Base-by-base conservation (phyloP, 2,113 vertebrate species). In the Chitala chitala region DNA sequence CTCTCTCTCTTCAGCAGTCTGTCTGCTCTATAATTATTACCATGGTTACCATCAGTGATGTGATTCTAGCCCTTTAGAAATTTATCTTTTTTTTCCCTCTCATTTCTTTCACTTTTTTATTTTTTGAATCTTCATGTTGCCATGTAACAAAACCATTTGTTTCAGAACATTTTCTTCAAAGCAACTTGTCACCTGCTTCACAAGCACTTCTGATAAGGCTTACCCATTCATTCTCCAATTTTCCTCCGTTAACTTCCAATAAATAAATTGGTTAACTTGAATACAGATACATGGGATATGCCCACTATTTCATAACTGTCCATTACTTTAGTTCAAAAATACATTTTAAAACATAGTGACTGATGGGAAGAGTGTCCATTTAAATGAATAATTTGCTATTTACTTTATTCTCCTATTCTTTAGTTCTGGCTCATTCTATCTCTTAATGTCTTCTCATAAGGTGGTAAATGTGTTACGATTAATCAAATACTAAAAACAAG, bases 21-120 rank as follows among this genome's bases (percentile, higher is more conserved):
- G 77, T 86, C 84, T 84, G 87, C 87, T 86, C 84, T 88, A 81
- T 90, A 90, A 91, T 90, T 89, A 92, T 91, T 90, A 88, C 90
- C 89, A 91, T 91, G 89, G 90, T 91, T 89, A 92, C 89, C 85
- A 86, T 88, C 86, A 83, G 85, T 81, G 84, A 90, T 85, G 86
- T 84, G 85, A 90, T 86, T 80, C 83, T 83, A 84, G 83, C 83
- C 82, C 83, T 83, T 78, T 83, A 82, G 82, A 82, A 78, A 82
- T 69, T 83, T 87, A 87, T 84, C 85, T 82, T 82, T 82, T 74
- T n/a, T n/a, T n/a, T n/a, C n/a, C 80, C 77, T 79, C 79, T 75
- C 71, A 31, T 79, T 83, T 80, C 77, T 61, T 50, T 80, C 29
- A 51, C 59, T 80, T 70, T 2, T 68, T 80, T 72, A 72, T 69